Conservation (phyloP, 2,113 vertebrate species). For the Peromyscus polionotus region DNA sequence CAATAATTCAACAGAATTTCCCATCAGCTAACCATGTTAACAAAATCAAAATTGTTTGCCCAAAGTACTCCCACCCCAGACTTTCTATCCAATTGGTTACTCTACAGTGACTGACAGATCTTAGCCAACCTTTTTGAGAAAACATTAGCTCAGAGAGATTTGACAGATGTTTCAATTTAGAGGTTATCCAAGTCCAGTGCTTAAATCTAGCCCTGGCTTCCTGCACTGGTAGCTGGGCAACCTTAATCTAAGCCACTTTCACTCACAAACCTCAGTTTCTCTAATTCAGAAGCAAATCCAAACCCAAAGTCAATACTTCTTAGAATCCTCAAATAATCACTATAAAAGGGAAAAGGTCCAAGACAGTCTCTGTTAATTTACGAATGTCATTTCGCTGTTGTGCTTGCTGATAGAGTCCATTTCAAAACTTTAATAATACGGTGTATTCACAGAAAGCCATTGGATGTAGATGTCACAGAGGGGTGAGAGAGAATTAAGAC, state of each 20-base stretch:
- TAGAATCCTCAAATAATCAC: conserved; percentile 45
- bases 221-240: conserved; percentile 17
- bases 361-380: background rate
- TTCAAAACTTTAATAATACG: background rate
- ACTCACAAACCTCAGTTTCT: background rate
- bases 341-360: background rate
- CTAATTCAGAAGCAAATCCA: conserved; percentile 25
- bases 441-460: background rate
- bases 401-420: background rate
- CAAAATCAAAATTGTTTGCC: conserved; percentile 30
- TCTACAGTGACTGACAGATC: conserved; percentile 29
- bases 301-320: background rate
- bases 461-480: background rate
- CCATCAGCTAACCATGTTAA: background rate
- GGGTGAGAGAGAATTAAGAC: background rate
- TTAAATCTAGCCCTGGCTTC: background rate
- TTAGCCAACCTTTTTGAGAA: conserved; percentile 18
- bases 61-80: background rate
- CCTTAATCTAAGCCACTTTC: background rate
- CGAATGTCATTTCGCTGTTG: background rate
- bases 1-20: conserved; percentile 18
- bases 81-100: background rate
- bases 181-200: background rate
- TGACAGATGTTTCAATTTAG: conserved; percentile 46
- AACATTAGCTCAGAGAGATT: background rate